A percentile compares a stretch with the other conserved stretches of the same genome.
These are phyloP conservation scores for Dugesia japonica DNA, from an alignment of 2,888 invertebrate species.

Conservation along the genomic window DNA sequence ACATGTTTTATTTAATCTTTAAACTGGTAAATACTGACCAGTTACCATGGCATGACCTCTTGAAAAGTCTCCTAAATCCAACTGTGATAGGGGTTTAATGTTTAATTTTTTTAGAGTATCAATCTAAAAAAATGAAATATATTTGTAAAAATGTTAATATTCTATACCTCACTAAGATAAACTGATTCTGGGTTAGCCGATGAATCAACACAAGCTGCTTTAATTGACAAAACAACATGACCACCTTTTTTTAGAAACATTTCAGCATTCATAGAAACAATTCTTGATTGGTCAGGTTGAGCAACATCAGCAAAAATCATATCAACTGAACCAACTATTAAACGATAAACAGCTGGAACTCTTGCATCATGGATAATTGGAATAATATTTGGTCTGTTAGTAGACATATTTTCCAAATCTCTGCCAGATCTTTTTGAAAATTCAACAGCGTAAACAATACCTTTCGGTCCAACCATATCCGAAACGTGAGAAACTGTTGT, in stretches of 20 bases:
- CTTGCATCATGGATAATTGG: conserved; percentile 98
- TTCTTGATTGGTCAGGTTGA: conserved; percentile 95
- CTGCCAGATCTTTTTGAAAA: conserved; percentile 87
- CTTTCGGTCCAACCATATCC: conserved; percentile 90
- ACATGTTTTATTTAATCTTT: background rate
- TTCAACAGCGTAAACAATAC: conserved; percentile 92
- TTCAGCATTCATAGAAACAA: conserved; percentile 85
- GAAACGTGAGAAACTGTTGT: conserved; percentile 97
- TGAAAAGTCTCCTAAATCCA: background rate
- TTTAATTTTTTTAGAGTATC: background rate
- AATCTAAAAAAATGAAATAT: background rate
- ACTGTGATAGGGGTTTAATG: background rate
- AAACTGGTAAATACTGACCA: background rate
- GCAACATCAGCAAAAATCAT: conserved; percentile 96
- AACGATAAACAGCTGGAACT: conserved; percentile 93
- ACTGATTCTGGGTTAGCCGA: conserved; percentile 95
- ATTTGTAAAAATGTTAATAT: no score
- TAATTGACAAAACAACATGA: conserved; percentile 92
- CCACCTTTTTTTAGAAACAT: conserved; percentile 87
- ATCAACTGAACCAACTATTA: conserved; percentile 86
- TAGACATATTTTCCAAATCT: conserved; percentile 89
- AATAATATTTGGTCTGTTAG: conserved; percentile 91
- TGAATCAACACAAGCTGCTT: conserved; percentile 67
- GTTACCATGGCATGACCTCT: background rate
- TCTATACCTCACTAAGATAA: conserved; percentile 92